Percentiles rank a stretch among this genome's conserved stretches.
Evolutionary conservation across 1,140 invertebrate genomes (phyloP).

Genomic region (Temnothorax curvispinosus): DNA sequence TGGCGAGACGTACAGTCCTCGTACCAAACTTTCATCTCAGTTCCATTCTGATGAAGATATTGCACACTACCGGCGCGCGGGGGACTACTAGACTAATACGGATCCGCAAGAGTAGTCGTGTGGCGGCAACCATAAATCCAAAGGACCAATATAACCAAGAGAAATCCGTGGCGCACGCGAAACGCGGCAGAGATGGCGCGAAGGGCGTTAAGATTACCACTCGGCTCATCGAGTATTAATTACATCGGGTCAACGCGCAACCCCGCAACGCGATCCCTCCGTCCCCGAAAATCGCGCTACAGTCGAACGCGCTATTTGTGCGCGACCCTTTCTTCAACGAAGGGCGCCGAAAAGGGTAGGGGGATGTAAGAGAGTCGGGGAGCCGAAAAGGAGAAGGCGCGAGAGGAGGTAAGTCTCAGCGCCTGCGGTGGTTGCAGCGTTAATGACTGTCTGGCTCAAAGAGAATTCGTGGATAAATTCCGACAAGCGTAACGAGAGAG

Average conservation of each 20-base stretch:
- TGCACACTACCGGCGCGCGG: neutral
- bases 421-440: constrained; percentile 70
- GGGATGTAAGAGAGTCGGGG: constrained; percentile 25
- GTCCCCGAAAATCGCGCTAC: constrained; percentile 36
- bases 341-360: constrained; percentile 15
- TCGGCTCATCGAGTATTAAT: constrained; percentile 76
- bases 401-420: constrained; percentile 61
- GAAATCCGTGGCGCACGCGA: constrained; percentile 23
- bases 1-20: neutral
- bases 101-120: constrained; percentile 28
- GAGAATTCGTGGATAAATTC: constrained; percentile 76
- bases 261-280: constrained; percentile 48
- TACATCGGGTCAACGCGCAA: constrained; percentile 66
- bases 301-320: neutral
- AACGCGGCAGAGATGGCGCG: neutral
- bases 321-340: constrained; percentile 25
- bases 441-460: constrained; percentile 77
- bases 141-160: constrained; percentile 52
- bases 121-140: constrained; percentile 36
- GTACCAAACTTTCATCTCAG: neutral
- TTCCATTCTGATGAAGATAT: constrained; percentile 21
- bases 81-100: constrained; percentile 8
- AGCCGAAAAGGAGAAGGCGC: constrained; percentile 50
- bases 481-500: constrained; percentile 62
- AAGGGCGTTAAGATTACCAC: constrained; percentile 69